A percentile compares a stretch with the other conserved stretches of the same genome.
These are phyloP conservation scores for Macroglossus sobrinus DNA, from an alignment of 2,113 vertebrate species.

Conservation along the genomic window DNA sequence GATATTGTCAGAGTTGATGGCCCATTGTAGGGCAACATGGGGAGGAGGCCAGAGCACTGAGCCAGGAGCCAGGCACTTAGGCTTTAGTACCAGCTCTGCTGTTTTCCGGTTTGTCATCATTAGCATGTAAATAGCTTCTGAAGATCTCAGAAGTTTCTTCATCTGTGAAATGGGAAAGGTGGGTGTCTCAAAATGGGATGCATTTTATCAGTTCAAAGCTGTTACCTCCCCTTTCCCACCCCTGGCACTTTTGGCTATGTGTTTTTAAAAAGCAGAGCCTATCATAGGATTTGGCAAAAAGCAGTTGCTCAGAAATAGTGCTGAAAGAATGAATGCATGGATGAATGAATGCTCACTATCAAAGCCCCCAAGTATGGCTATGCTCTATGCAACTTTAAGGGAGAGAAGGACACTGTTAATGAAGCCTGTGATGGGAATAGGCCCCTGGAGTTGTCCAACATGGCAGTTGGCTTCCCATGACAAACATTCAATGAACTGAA, in stretches of 20 bases:
- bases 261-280: not conserved
- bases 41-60: not conserved
- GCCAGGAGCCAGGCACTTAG: not conserved
- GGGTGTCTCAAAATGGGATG: not conserved
- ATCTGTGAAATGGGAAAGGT: not conserved
- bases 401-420: accelerated
- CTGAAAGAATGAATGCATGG: not conserved
- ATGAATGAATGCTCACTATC: not conserved
- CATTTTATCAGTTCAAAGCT: not conserved
- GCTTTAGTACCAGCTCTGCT: not conserved
- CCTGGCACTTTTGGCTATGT: not conserved
- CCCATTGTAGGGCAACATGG: not conserved
- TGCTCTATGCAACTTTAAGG: not conserved
- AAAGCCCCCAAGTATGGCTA: not conserved
- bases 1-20: not conserved
- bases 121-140: not conserved
- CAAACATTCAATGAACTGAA: not conserved
- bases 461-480: not conserved
- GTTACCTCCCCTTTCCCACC: accelerated
- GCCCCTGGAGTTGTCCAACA: not conserved
- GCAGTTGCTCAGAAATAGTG: not conserved
- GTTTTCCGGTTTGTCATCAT: not conserved
- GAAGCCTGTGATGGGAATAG: accelerated
- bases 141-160: not conserved
- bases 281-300: not conserved